Percentiles rank a stretch among this genome's conserved stretches.
These are phyloP conservation scores for Thymelicus lineola DNA, from an alignment of 2,888 invertebrate genomes.

Conservation along the genomic window DNA sequence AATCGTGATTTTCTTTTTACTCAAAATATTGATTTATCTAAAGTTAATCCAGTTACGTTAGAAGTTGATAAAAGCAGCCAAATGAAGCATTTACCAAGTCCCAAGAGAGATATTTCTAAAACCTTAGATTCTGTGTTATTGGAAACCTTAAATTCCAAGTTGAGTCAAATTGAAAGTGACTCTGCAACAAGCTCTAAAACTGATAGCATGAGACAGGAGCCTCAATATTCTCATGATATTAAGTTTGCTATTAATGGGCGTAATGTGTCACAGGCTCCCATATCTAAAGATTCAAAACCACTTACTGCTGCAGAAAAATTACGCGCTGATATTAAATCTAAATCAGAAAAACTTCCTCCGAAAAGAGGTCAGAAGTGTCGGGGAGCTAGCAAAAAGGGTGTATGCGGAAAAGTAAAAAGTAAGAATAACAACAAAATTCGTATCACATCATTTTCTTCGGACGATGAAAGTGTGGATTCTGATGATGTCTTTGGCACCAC, in stretches of 20 bases:
- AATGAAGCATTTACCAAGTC: constrained; percentile 87
- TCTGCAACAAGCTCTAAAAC: constrained; percentile 91
- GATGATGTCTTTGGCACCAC: constrained; percentile 92
- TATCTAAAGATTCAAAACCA: constrained; percentile 73
- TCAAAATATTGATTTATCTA: constrained; percentile 90
- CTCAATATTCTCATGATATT: constrained; percentile 81
- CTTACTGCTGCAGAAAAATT: constrained; percentile 79
- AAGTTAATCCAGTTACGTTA: constrained; percentile 89
- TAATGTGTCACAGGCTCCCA: constrained; percentile 70
- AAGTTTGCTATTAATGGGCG: constrained; percentile 82
- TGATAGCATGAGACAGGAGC: constrained; percentile 87
- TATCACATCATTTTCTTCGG: constrained; percentile 91
- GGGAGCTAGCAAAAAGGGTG: constrained; percentile 84
- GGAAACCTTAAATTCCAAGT: constrained; percentile 89
- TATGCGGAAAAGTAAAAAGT: constrained; percentile 84
- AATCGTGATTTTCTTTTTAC: constrained; percentile 88
- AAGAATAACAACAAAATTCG: constrained; percentile 89
- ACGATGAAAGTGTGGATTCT: constrained; percentile 91
- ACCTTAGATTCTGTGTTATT: constrained; percentile 88
- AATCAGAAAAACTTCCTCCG: constrained; percentile 86
- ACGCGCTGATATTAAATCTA: constrained; percentile 81
- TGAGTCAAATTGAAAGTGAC: constrained; percentile 91
- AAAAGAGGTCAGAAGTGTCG: constrained; percentile 87
- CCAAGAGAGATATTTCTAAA: constrained; percentile 89
- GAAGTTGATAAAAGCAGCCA: constrained; percentile 88